Evolutionary conservation across 1,140 invertebrate species (phyloP), one percentile per base, ranked within the genome.

Genomic region (Pseudomyrmex sp.): DNA sequence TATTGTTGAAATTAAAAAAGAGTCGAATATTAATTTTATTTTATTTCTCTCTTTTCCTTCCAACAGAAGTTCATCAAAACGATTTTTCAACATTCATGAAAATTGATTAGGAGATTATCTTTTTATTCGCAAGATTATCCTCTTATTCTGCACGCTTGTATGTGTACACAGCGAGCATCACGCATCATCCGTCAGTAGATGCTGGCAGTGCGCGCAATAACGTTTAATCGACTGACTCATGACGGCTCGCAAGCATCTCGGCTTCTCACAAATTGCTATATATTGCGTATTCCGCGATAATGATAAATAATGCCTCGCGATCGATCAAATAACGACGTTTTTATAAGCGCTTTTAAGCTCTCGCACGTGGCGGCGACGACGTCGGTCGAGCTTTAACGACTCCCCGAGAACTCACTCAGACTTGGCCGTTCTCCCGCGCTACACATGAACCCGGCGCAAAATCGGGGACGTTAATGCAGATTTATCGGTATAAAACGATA

Each of bases 271-370:
- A 26, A 70, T 23, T 58, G 56, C 15, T 58, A 7, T 10, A 13
- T 13, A 46, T 23, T 46, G 56, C 58, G 58, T 4, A 35, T 35
- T 82, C 15, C 50, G 44, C 65, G 20, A 52, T 88, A 88, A 88
- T 87, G 86, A 88, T 84, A 88, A 88, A 85, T 88, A 88, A 88
- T 85, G 85, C 35, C 26, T n/a, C 44, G 15, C 56, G 62, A 88
- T 88, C 87, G 85, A 85, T 88, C 87, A 88, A 62, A 63, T 54
- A 56, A 68, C 8, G 35, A 2, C 68, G 56, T 75, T 85, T 85
- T 75, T 84, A 79, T 26, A 74, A 72, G 35, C 69, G 50, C 52
- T 85, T 66, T 87, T 61, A 75, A 87, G 65, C 35, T 7, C 85
- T 74, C n/a, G 56, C 85, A 80, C 62, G 65, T 61, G n/a, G 35